These are phyloP conservation scores for Coptotermes formosanus DNA, from an alignment of 1,140 invertebrate species.

Conservation along the genomic window DNA sequence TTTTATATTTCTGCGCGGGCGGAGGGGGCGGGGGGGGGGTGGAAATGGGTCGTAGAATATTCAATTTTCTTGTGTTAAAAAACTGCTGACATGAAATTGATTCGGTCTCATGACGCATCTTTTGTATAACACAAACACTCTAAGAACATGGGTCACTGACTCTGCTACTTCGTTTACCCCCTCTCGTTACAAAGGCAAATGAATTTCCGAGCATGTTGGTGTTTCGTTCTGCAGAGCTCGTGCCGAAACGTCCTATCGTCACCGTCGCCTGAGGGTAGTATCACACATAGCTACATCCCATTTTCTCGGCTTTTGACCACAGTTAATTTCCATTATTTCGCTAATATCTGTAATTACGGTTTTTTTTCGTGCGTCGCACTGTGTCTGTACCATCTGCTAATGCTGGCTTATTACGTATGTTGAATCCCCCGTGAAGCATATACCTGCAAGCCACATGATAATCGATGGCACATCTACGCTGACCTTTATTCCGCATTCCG, in stretches of 20 bases:
- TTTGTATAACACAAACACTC: too few species aligned
- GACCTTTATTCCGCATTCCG: not conserved
- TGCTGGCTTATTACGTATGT: not conserved
- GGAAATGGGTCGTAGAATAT: too few species aligned
- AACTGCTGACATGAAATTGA: too few species aligned
- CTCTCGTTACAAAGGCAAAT: not conserved
- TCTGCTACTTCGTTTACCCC: not conserved
- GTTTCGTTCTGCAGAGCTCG: not conserved
- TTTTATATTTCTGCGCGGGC: too few species aligned
- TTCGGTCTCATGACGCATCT: too few species aligned
- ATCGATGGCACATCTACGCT: too few species aligned
- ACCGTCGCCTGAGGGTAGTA: too few species aligned
- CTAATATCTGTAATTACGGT: not conserved
- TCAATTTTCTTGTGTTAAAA: too few species aligned
- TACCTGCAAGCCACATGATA: not conserved
- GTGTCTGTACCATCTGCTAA: not conserved
- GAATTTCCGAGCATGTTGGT: not conserved
- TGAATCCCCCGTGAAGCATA: not conserved
- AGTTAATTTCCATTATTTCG: not conserved
- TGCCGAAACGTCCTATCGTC: too few species aligned
- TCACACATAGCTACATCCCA: not conserved
- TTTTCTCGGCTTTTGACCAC: not conserved
- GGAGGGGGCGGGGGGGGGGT: too few species aligned
- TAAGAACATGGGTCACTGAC: too few species aligned
- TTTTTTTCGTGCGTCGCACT: not conserved